Percentiles rank a stretch among this genome's conserved stretches.
phyloP scores from a whole-genome alignment of 2,113 vertebrate genomes.

The Zosterops hypoxanthus region DNA sequence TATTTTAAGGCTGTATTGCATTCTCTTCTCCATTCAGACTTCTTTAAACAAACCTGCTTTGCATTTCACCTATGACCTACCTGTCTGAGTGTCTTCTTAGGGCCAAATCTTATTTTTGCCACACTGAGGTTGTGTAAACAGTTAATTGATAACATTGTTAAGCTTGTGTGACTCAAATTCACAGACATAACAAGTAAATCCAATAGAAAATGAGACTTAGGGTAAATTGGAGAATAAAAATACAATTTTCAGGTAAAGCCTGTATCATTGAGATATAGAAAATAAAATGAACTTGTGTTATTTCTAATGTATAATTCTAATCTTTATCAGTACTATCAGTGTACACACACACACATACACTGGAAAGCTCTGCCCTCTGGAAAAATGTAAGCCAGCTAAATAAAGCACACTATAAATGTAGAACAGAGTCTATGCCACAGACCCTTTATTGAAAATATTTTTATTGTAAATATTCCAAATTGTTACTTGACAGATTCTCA shows the following conservation, averaged over 20 bases:
- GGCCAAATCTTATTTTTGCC: neutral
- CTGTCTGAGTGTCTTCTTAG: neutral
- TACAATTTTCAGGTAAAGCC: neutral
- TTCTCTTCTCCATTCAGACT: neutral
- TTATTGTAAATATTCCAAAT: neutral
- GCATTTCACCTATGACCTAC: slow-evolving; percentile 26
- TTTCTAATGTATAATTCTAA: neutral
- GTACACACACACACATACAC: neutral
- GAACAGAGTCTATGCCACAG: neutral
- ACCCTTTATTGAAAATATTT: neutral
- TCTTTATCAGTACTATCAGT: neutral
- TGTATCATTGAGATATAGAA: neutral
- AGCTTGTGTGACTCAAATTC: neutral
- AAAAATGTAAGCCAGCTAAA: neutral
- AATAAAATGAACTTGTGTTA: neutral
- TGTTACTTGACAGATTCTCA: neutral
- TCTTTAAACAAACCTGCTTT: slow-evolving; percentile 26
- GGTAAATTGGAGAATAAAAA: neutral
- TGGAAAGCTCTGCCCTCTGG: neutral
- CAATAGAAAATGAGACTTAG: neutral
- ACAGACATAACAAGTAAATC: neutral
- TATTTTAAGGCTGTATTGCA: neutral
- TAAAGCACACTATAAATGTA: neutral
- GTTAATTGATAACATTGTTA: neutral
- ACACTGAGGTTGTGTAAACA: neutral